A percentile compares a stretch with the other conserved stretches of the same genome.
Evolutionary conservation across 92 coral and sea anemone species (phyloP).

Genomic region (Bergia puertoricense): DNA sequence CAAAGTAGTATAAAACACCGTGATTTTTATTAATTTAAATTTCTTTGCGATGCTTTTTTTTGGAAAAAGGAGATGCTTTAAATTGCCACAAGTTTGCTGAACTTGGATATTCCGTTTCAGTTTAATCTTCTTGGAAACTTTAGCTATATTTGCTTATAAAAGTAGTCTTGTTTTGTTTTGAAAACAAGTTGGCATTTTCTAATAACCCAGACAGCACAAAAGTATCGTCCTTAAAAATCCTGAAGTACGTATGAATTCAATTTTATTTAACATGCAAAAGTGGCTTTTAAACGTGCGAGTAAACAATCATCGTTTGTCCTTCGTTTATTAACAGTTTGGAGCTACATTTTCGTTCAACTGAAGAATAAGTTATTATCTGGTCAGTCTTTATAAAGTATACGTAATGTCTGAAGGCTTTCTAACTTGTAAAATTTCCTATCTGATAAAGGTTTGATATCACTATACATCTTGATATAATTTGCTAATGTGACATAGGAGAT

Average conservation of each 20-base stretch:
- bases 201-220: background rate
- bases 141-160: background rate
- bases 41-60: too few relatives aligned
- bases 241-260: background rate
- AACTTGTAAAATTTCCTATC: background rate
- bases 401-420: background rate
- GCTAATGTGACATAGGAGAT: background rate
- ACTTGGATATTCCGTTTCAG: background rate
- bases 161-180: background rate
- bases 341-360: background rate
- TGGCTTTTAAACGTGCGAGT: background rate
- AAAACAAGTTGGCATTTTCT: background rate
- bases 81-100: background rate
- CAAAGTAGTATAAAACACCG: too few relatives aligned
- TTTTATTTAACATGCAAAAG: background rate
- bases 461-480: too few relatives aligned
- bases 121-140: background rate
- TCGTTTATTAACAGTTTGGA: background rate
- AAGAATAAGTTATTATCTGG: background rate
- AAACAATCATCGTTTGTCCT: background rate
- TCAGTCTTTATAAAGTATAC: background rate
- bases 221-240: background rate
- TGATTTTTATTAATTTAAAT: too few relatives aligned
- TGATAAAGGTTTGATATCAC: background rate
- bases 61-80: background rate